Evolutionary conservation across 1,140 invertebrate genomes (phyloP).

Genomic region (Drosophila simulans): DNA sequence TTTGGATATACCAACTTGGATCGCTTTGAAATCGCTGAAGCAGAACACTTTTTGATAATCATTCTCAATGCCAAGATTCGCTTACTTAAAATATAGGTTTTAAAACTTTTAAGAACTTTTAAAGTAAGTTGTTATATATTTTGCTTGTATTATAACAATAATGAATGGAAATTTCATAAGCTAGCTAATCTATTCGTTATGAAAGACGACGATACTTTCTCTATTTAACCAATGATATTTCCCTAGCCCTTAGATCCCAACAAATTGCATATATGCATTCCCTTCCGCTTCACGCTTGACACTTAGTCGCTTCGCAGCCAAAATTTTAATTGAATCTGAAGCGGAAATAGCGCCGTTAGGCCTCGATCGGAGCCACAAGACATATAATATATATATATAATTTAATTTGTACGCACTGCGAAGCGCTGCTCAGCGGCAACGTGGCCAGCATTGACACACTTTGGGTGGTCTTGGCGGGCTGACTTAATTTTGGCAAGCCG

Average conservation of each 20-base stretch:
- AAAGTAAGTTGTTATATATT: too few relatives aligned
- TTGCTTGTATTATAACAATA: too few relatives aligned
- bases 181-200: too few relatives aligned
- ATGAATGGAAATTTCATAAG: too few relatives aligned
- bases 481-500: slow-evolving; percentile 63
- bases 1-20: not conserved
- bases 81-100: too few relatives aligned
- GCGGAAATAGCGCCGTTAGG: slow-evolving; percentile 51
- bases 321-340: slow-evolving; percentile 42
- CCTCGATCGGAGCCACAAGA: slow-evolving; percentile 44
- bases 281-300: slow-evolving; percentile 24
- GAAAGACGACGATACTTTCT: not conserved
- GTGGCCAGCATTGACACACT: slow-evolving; percentile 79
- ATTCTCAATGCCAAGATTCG: not conserved
- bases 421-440: slow-evolving; percentile 54
- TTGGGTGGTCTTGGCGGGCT: slow-evolving; percentile 75
- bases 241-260: not conserved
- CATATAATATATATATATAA: slow-evolving; percentile 19
- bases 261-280: not conserved
- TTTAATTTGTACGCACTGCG: slow-evolving; percentile 43
- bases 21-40: not conserved
- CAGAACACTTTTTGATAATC: not conserved
- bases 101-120: not conserved
- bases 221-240: too few relatives aligned
- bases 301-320: slow-evolving; percentile 12